Conservation (phyloP, 2,888 invertebrate genomes). For the Pantelozetes paolii region DNA sequence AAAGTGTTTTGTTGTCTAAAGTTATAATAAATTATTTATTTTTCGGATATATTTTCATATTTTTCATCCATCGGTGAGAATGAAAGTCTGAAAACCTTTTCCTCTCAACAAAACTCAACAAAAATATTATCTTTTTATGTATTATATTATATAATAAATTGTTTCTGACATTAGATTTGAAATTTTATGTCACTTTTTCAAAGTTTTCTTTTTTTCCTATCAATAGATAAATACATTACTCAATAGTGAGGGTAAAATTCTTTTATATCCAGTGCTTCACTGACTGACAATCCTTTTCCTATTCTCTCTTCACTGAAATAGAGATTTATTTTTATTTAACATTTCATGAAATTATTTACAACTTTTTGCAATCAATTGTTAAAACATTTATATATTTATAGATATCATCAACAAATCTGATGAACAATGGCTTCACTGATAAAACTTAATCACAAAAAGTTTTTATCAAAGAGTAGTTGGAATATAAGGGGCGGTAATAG, state of each 20-base stretch:
- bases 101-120: neutral
- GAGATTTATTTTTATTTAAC: too few species aligned
- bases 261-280: too few species aligned
- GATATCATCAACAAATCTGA: too few species aligned
- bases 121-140: too few species aligned
- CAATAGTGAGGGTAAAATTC: too few species aligned
- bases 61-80: neutral
- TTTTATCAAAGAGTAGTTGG: conserved; percentile 42
- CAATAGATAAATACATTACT: too few species aligned
- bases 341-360: neutral
- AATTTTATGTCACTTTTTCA: too few species aligned
- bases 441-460: conserved; percentile 41
- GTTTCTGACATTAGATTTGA: too few species aligned
- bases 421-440: conserved; percentile 38
- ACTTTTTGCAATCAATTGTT: neutral
- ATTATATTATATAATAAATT: too few species aligned
- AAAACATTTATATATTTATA: neutral
- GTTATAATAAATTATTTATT: neutral
- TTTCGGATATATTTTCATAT: neutral
- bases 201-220: too few species aligned
- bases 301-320: too few species aligned
- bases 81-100: neutral
- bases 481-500: conserved; percentile 37
- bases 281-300: too few species aligned
- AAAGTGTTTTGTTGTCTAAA: neutral